These are phyloP conservation scores for Caenorhabditis afra DNA, from an alignment of 2,888 invertebrate genomes.

Conservation along the genomic window DNA sequence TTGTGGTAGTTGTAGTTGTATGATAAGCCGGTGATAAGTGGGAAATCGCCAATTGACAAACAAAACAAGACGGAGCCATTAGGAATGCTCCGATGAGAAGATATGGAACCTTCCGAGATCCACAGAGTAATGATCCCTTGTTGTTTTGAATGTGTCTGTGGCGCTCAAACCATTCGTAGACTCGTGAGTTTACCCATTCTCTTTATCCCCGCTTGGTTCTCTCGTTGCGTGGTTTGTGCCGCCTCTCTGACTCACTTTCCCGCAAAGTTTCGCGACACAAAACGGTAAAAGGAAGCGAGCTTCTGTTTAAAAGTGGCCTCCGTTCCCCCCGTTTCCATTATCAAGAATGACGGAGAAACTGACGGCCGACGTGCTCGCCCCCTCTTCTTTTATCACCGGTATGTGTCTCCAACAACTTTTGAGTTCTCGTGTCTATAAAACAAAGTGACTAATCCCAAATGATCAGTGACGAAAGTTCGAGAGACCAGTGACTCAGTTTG, in stretches of 20 bases:
- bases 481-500: background rate
- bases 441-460: constrained; percentile 26
- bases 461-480: constrained; percentile 28
- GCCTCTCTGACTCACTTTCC: background rate
- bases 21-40: too few relatives aligned
- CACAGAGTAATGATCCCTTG: too few relatives aligned
- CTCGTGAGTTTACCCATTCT: constrained; percentile 24
- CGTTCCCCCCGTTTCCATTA: background rate
- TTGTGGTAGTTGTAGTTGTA: too few relatives aligned
- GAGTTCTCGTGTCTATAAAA: constrained; percentile 12
- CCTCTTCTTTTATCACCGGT: constrained; percentile 37
- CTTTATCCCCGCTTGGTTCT: constrained; percentile 9
- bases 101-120: too few relatives aligned
- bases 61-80: too few relatives aligned
- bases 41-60: too few relatives aligned
- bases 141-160: too few relatives aligned
- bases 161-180: too few relatives aligned
- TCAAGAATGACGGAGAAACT: constrained; percentile 11
- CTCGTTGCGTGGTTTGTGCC: constrained; percentile 8
- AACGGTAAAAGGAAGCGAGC: background rate
- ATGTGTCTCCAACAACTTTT: background rate
- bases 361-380: constrained; percentile 16
- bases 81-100: too few relatives aligned
- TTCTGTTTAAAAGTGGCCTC: background rate
- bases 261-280: background rate